These are phyloP conservation scores for Paraescarpia echinospica DNA, from an alignment of 1,140 invertebrate species.

Conservation along the genomic window DNA sequence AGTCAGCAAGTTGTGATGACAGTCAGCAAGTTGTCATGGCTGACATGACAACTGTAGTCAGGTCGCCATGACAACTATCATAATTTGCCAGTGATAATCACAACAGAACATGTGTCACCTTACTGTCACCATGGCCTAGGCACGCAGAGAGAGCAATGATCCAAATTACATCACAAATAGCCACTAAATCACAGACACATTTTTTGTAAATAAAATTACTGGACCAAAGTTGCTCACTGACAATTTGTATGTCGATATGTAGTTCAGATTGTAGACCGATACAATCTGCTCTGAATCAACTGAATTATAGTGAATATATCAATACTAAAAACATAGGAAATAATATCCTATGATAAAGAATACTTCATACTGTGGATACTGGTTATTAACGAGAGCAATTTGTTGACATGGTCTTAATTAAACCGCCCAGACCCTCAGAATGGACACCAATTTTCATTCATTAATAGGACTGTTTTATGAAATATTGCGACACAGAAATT, in stretches of 20 bases:
- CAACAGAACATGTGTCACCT: neutral
- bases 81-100: neutral
- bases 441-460: too few relatives aligned
- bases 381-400: neutral
- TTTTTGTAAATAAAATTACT: slow-evolving; percentile 3
- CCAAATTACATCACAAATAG: neutral
- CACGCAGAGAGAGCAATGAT: too few relatives aligned
- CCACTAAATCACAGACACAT: neutral
- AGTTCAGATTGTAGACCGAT: neutral
- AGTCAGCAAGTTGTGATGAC: too few relatives aligned
- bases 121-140: too few relatives aligned
- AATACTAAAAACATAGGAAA: neutral
- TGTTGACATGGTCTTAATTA: neutral
- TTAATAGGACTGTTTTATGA: too few relatives aligned
- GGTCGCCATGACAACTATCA: neutral
- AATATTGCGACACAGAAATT: too few relatives aligned
- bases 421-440: too few relatives aligned
- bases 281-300: neutral
- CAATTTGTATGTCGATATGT: neutral
- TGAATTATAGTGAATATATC: neutral
- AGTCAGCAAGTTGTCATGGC: too few relatives aligned
- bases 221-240: neutral
- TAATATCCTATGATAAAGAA: neutral
- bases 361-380: neutral
- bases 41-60: neutral